phyloP scores from a whole-genome alignment of 2,113 vertebrate genomes.

The Marmota monax region DNA sequence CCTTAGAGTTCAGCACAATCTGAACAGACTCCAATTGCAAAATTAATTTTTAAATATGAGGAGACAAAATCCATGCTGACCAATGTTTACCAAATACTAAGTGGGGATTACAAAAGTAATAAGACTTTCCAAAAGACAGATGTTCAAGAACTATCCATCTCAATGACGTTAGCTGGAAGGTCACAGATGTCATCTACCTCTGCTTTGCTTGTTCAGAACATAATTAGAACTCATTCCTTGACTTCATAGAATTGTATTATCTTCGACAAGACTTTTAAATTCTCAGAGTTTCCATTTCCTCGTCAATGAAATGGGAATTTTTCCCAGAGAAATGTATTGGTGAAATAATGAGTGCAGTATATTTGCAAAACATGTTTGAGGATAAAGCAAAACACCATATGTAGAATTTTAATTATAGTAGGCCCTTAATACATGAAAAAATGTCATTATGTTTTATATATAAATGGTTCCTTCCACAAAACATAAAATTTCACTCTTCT shows the following conservation, averaged over 20 bases:
- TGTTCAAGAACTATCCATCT: background rate
- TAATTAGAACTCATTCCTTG: background rate
- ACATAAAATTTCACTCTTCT: background rate
- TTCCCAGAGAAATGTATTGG: background rate
- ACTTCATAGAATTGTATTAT: background rate
- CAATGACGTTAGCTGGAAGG: background rate
- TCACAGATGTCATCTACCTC: background rate
- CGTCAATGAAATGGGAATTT: background rate
- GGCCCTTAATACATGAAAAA: background rate
- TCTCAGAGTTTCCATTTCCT: background rate
- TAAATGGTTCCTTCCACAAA: background rate
- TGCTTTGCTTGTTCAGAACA: background rate
- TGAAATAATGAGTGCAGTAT: background rate
- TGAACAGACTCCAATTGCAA: background rate
- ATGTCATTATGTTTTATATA: background rate
- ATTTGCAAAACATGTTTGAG: slow-evolving; percentile 24
- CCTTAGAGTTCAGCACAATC: background rate
- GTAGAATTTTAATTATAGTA: background rate
- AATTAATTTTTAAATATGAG: background rate
- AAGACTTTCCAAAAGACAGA: slow-evolving; percentile 40
- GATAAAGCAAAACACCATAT: background rate
- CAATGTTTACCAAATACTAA: background rate
- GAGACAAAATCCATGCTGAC: slow-evolving; percentile 7
- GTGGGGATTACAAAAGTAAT: background rate
- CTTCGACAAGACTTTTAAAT: background rate